Conservation (phyloP, 2,113 vertebrate genomes). For the Melanerpes aurifrons region DNA sequence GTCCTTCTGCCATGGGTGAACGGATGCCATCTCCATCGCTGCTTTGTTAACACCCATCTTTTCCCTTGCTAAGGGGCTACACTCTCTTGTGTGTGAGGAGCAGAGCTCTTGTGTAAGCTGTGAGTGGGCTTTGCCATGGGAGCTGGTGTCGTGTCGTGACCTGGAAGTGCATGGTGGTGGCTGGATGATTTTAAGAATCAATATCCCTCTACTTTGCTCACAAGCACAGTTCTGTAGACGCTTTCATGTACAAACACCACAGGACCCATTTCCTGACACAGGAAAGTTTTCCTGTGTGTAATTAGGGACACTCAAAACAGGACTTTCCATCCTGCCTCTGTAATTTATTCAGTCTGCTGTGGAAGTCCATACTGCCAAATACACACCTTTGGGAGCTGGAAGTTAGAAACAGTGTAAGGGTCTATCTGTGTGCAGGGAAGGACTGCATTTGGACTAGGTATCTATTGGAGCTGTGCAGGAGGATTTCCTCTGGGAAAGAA, state of each 20-base stretch:
- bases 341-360: background rate
- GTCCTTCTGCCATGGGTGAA: slow-evolving; percentile 69
- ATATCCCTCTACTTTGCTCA: background rate
- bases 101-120: background rate
- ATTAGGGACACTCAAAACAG: background rate
- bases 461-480: background rate
- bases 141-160: background rate
- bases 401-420: background rate
- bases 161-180: background rate
- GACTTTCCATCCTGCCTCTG: background rate
- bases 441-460: background rate
- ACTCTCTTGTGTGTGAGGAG: background rate
- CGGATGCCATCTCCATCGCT: slow-evolving; percentile 63
- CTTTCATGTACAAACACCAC: background rate
- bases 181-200: background rate
- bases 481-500: background rate
- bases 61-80: slow-evolving; percentile 24
- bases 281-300: background rate
- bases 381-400: background rate
- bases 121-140: background rate
- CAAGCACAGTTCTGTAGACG: background rate
- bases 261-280: background rate
- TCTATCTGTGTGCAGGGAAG: background rate
- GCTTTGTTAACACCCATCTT: slow-evolving; percentile 53
- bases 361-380: background rate